Evolutionary conservation across 2,797 vertebrate species (phyloP), one percentile per base, ranked within the genome.

Genomic region (Atherinosoma microstoma): DNA sequence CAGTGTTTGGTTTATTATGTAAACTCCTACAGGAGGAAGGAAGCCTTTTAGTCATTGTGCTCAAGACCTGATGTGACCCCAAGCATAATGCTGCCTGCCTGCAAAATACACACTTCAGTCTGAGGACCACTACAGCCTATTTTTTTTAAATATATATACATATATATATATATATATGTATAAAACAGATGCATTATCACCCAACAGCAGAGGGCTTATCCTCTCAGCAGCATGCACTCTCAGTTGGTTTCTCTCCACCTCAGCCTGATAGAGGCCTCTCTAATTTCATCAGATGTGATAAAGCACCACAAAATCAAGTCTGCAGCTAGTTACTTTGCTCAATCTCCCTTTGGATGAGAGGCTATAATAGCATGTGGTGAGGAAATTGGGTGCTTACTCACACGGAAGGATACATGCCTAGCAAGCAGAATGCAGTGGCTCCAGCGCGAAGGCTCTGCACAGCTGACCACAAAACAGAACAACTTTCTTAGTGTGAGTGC

Each of bases 261-360:
- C 82, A 58, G 78, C 76, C 76, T 27, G 22, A 56, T 70, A 72
- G 80, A 84, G 70, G 74, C 71, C 62, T 64, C 82, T 70, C 79
- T 93, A 91, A 94, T 94, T 92, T 91, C 89, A 94, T 94, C 93
- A 93, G 88, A 70, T 83, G 87, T 91, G 91, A 94, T 94, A 94
- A 94, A 94, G 89, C 89, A 77, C 77, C 78, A 86, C 88, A 78
- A 81, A 94, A 94, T 94, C 87, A 90, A 93, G 90, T 94, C 84
- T 76, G 86, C 51, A 71, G 89, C 87, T 87, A 91, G 92, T 93
- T 94, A 91, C 91, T 94, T 89, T 93, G 79, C 76, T 91, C 91
- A 87, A 91, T 94, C 91, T 88, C 79, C 56, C 73, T 63, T 86
- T 83, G 89, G 91, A 92, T 88, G 84, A 89, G 84, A 90, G 86